Evolutionary conservation across 1,140 invertebrate genomes (phyloP).

Genomic region (Procambarus virginalis): DNA sequence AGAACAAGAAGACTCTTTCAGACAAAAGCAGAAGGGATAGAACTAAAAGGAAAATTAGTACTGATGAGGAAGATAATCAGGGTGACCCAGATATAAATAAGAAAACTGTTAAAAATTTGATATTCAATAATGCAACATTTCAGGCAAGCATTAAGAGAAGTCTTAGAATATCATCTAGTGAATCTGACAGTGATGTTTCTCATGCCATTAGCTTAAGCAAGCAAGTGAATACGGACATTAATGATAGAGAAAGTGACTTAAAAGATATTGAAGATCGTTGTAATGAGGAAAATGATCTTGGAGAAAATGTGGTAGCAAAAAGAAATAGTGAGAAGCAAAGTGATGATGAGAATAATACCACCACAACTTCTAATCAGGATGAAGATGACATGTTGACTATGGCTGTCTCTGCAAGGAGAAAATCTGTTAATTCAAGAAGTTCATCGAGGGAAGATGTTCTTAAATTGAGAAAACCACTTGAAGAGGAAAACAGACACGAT

Average conservation of each 20-base stretch:
- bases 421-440: neutral
- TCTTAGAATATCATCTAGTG: slow-evolving; percentile 3
- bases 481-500: neutral
- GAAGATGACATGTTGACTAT: neutral
- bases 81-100: slow-evolving; percentile 21
- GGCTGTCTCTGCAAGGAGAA: neutral
- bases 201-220: neutral
- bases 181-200: neutral
- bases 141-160: slow-evolving; percentile 8
- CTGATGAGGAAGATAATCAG: neutral
- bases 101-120: slow-evolving; percentile 26
- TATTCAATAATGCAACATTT: slow-evolving; percentile 23
- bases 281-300: neutral
- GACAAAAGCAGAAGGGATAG: neutral
- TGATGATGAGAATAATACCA: neutral
- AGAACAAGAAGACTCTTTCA: neutral
- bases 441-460: neutral
- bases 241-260: neutral
- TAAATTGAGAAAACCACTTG: neutral
- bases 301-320: neutral
- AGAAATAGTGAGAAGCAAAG: neutral
- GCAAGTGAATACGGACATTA: neutral
- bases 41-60: neutral
- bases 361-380: neutral
- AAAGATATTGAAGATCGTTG: neutral